phyloP scores from a whole-genome alignment of 2,113 vertebrate species.

The Prietella phreatophila region DNA sequence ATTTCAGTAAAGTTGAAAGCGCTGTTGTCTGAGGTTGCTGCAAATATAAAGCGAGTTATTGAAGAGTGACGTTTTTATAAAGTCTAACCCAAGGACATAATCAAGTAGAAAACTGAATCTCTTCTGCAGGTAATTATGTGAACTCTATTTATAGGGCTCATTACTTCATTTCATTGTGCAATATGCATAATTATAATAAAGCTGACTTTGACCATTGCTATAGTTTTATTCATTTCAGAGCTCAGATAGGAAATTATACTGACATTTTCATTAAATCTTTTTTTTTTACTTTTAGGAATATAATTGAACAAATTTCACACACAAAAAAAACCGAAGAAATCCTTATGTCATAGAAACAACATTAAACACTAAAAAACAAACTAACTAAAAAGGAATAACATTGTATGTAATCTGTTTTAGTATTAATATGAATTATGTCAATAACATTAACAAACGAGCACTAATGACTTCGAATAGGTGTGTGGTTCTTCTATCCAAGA shows the following conservation, averaged over 20 bases:
- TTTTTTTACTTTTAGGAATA: too few species aligned
- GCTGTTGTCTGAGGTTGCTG: neutral
- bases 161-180: conserved; percentile 4
- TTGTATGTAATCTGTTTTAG: neutral
- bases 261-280: neutral
- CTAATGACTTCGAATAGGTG: neutral
- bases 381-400: neutral
- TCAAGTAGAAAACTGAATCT: neutral
- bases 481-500: neutral
- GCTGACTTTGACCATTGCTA: neutral
- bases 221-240: neutral
- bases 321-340: neutral
- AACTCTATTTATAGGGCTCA: conserved; percentile 10
- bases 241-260: neutral
- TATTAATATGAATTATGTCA: neutral
- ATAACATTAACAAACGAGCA: neutral
- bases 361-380: neutral
- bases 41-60: neutral
- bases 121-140: conserved; percentile 6
- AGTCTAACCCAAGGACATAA: neutral
- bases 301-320: neutral
- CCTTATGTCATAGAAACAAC: neutral
- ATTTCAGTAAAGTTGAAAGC: neutral
- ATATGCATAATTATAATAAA: neutral
- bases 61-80: neutral